These are phyloP conservation scores for Sussaba pulchella DNA, from an alignment of 2,888 invertebrate genomes.

Conservation along the genomic window DNA sequence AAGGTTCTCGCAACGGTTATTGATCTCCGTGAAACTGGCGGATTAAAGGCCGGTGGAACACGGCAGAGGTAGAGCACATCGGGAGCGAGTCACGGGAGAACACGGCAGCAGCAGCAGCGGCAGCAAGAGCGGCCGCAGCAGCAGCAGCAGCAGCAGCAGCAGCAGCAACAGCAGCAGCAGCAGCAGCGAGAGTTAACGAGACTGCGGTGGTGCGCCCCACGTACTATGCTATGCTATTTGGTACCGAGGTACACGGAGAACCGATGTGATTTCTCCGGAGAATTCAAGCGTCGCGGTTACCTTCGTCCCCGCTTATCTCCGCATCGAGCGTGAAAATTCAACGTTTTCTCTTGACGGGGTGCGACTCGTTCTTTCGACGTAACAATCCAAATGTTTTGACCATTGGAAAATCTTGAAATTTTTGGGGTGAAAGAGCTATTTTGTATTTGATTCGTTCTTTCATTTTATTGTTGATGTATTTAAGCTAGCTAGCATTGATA, in stretches of 20 bases:
- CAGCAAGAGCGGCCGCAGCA: neutral
- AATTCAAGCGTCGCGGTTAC: slow-evolving; percentile 69
- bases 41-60: slow-evolving; percentile 23
- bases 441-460: neutral
- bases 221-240: slow-evolving; percentile 44
- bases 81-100: slow-evolving; percentile 36
- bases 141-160: slow-evolving; percentile 29
- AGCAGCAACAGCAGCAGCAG: neutral
- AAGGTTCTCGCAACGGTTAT: slow-evolving; percentile 55
- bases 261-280: slow-evolving; percentile 72
- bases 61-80: neutral
- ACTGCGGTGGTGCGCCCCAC: slow-evolving; percentile 52
- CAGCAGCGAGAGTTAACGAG: slow-evolving; percentile 56
- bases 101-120: neutral
- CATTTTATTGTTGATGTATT: too few relatives aligned
- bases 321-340: slow-evolving; percentile 41
- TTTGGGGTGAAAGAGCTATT: slow-evolving; percentile 9
- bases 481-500: too few relatives aligned
- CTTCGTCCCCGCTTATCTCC: slow-evolving; percentile 45
- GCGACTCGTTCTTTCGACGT: slow-evolving; percentile 28
- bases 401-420: slow-evolving; percentile 40
- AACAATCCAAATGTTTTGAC: slow-evolving; percentile 52
- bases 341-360: slow-evolving; percentile 16
- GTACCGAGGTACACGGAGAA: slow-evolving; percentile 49
- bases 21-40: slow-evolving; percentile 49